phyloP scores from a whole-genome alignment of 2,113 vertebrate species.

The Paramisgurnus dabryanus region DNA sequence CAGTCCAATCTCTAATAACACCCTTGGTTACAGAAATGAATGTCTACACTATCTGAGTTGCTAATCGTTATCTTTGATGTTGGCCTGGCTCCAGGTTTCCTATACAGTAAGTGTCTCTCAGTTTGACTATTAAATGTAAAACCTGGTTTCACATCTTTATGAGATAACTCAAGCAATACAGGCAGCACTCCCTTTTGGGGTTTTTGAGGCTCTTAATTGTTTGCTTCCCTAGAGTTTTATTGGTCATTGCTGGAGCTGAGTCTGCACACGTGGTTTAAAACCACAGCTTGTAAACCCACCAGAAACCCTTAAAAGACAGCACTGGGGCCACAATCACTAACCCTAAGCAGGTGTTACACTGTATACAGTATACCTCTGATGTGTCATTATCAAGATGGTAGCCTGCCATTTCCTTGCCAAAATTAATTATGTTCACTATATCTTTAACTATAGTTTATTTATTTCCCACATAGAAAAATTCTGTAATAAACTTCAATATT shows the following conservation, averaged over 20 bases:
- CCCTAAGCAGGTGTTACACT: background rate
- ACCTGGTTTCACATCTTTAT: background rate
- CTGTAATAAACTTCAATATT: no score
- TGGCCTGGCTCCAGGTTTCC: no score
- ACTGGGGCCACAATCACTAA: background rate
- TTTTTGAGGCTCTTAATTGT: background rate
- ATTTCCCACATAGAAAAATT: no score
- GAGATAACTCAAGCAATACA: background rate
- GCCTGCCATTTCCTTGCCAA: no score
- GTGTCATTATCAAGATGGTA: no score
- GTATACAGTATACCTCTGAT: background rate
- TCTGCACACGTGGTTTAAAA: constrained; percentile 20
- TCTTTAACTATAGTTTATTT: no score
- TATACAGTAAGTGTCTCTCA: background rate
- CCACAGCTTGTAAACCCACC: constrained; percentile 27
- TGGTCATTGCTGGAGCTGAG: constrained; percentile 36
- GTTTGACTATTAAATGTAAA: background rate
- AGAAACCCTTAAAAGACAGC: background rate
- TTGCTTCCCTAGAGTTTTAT: constrained; percentile 37
- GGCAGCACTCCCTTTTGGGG: background rate
- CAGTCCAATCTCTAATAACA: background rate
- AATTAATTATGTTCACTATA: no score
- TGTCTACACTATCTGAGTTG: background rate
- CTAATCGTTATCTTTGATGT: no score
- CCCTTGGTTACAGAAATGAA: background rate